Base-by-base conservation (phyloP, 2,797 vertebrate genomes). In the Hemibagrus guttatus region DNA sequence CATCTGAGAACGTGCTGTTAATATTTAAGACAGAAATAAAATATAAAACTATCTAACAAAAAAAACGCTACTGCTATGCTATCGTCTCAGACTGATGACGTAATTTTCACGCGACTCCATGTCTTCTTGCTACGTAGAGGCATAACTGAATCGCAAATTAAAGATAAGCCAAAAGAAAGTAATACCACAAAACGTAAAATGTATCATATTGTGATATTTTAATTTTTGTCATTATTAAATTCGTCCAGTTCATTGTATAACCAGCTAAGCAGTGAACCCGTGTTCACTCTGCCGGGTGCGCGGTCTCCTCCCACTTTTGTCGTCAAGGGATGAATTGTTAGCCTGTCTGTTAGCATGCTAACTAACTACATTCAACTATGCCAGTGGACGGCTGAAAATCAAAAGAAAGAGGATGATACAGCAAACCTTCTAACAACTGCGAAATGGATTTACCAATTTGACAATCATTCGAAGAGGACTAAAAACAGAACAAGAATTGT, bases 341-440 rank as follows among this genome's bases (percentile, higher is more conserved):
- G 89, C 88, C 75, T 64, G 83, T 56, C 52, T 80, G 75, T 72
- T 89, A 90, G 84, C 89, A 85, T 81, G 81, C 84, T 87, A 86
- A 84, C 86, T 83, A 83, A 76, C 58, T 52, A 84, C 86, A 63
- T 78, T 68, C 82, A 83, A 82, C 83, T 86, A 86, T 88, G 83
- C 79, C 83, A 87, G 80, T 49, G 68, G 69, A 86, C 39, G 72
- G 82, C 68, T 23, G 84, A 75, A 90, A 75, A 87, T 79, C 85
- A 80, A 9, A 82, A 68, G 46, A 56, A 59, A 88, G 94, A 93
- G 93, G 92, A 94, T 95, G 95, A 96, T 87, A 95, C 95, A 95
- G 95, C 95, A 95, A 95, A 94, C 93, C 88, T 84, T 68, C 75
- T 89, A 74, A 75, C 17, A 90, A 71, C 84, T 58, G 64, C 52